These are phyloP conservation scores for Cepphus grylle DNA, from an alignment of 2,113 vertebrate species.

Conservation along the genomic window DNA sequence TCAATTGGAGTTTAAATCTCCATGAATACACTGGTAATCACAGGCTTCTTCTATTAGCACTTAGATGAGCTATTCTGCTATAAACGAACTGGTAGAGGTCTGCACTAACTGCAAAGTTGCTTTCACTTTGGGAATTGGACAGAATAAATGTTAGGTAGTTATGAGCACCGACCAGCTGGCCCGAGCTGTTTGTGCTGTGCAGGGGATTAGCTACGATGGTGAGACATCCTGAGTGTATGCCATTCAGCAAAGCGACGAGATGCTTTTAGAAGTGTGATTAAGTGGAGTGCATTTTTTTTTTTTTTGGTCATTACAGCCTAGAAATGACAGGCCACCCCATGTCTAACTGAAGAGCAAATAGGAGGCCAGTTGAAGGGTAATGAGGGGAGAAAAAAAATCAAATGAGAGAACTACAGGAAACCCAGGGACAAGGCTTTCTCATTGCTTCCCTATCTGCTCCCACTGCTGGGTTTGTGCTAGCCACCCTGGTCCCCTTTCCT, in stretches of 20 bases:
- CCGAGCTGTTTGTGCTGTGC: not conserved
- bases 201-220: not conserved
- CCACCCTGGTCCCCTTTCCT: not conserved
- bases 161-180: constrained; percentile 18
- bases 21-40: constrained; percentile 22
- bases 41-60: constrained; percentile 10
- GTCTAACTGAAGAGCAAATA: not conserved
- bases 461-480: not conserved
- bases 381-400: accelerated
- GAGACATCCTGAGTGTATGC: not conserved
- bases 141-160: not conserved
- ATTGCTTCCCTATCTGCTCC: not conserved
- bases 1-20: constrained; percentile 21
- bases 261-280: constrained; percentile 11
- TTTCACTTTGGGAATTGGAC: not conserved
- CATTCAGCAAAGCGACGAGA: not conserved
- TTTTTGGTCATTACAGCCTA: not conserved
- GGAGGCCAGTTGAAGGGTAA: not conserved
- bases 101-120: constrained; percentile 6
- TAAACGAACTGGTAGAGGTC: not conserved
- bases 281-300: not conserved
- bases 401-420: not conserved
- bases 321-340: not conserved
- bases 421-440: not conserved
- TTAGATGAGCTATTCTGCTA: constrained; percentile 33